These are phyloP conservation scores for Furcula furcula DNA, from an alignment of 2,888 invertebrate species.

Conservation along the genomic window DNA sequence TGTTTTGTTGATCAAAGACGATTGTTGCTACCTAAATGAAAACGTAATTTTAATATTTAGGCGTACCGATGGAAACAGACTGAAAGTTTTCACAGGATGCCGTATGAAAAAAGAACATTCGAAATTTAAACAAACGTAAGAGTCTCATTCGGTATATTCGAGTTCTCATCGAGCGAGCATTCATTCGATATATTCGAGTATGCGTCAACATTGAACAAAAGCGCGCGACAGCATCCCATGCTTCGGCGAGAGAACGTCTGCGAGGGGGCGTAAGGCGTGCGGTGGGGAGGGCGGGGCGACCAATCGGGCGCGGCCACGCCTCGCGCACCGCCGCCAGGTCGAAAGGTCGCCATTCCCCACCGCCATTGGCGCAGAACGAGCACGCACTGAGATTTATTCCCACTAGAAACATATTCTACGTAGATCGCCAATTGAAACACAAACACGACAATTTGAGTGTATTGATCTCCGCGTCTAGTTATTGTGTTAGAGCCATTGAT, in stretches of 20 bases:
- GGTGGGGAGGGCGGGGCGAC: slow-evolving; percentile 63
- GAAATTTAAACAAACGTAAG: too few relatives aligned
- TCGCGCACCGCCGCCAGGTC: slow-evolving; percentile 65
- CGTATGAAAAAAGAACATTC: too few relatives aligned
- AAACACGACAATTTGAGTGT: slow-evolving; percentile 1
- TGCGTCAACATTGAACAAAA: slow-evolving; percentile 30
- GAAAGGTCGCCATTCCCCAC: slow-evolving; percentile 61
- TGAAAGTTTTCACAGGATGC: too few relatives aligned
- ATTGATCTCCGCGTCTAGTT: slow-evolving; percentile 1
- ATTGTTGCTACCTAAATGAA: too few relatives aligned
- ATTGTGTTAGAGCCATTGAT: slow-evolving; percentile 1
- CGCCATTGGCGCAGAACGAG: slow-evolving; percentile 57
- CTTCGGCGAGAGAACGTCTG: slow-evolving; percentile 32
- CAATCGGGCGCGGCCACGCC: slow-evolving; percentile 77
- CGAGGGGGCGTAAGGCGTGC: slow-evolving; percentile 45
- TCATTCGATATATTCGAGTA: slow-evolving; percentile 13
- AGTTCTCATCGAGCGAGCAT: too few relatives aligned
- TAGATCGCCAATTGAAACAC: background rate
- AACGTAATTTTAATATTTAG: too few relatives aligned
- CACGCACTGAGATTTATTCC: slow-evolving; percentile 30
- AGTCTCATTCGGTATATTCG: too few relatives aligned
- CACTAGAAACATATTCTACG: slow-evolving; percentile 7
- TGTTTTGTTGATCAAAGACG: too few relatives aligned
- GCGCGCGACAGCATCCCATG: slow-evolving; percentile 26
- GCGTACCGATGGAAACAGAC: too few relatives aligned